Conservation (phyloP, 2,888 invertebrate genomes). For the Trichacis sp. region DNA sequence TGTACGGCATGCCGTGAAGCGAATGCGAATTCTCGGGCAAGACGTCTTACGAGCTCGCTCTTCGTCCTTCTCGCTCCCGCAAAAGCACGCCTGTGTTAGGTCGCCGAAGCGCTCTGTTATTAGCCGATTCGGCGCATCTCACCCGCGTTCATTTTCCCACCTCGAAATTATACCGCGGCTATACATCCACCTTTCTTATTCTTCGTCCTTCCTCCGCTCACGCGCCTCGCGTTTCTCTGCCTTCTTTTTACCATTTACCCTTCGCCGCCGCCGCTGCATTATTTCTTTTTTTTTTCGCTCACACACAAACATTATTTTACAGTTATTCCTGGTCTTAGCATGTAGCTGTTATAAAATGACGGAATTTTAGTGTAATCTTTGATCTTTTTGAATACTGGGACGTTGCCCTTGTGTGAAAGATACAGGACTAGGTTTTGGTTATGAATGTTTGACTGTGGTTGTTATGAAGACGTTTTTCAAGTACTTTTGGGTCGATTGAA, state of each 20-base stretch:
- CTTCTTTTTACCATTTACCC: conserved; percentile 6
- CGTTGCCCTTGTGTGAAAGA: no score
- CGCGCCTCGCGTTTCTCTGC: background rate
- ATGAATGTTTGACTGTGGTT: no score
- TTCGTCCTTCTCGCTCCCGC: conserved; percentile 18
- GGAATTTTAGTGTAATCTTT: no score
- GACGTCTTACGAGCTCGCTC: conserved; percentile 10
- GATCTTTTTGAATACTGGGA: no score
- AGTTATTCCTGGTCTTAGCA: no score
- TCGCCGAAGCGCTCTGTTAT: conserved; percentile 44
- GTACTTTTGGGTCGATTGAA: no score
- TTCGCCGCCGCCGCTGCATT: background rate
- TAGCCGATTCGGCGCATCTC: conserved; percentile 45
- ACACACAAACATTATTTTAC: background rate
- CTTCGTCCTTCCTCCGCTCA: background rate
- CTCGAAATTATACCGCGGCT: conserved; percentile 43
- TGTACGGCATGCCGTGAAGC: conserved; percentile 29
- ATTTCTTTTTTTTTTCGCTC: background rate
- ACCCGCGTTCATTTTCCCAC: conserved; percentile 46
- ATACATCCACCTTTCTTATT: conserved; percentile 21
- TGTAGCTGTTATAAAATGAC: no score
- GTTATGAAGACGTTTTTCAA: no score
- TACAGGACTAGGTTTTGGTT: no score
- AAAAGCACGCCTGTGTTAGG: conserved; percentile 22
- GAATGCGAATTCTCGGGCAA: conserved; percentile 25